Conservation (phyloP, 2,113 vertebrate species). For the Corydoras maculifer region DNA sequence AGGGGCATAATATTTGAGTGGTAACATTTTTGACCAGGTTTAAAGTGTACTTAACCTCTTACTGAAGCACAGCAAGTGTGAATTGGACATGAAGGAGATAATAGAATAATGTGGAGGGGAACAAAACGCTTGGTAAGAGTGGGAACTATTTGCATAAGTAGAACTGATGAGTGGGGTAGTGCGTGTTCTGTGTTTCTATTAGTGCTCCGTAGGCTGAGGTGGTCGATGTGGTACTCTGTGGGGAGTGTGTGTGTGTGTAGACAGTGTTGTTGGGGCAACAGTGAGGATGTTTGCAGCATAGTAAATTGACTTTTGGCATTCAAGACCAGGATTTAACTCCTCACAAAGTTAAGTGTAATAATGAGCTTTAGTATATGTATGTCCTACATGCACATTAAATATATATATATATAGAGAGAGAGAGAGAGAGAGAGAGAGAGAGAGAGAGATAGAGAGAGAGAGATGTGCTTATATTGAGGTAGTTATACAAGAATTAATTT, state of each 20-base stretch:
- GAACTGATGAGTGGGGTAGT: conserved; percentile 4
- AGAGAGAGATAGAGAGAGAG: no score
- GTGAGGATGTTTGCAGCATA: conserved; percentile 4
- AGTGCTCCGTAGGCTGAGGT: not conserved
- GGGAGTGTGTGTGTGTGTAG: not conserved
- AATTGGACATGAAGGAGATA: not conserved
- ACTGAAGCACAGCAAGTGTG: not conserved
- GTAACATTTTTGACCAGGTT: no score
- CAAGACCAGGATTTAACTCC: not conserved
- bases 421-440: no score
- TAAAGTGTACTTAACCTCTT: conserved; percentile 1
- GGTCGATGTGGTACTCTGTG: conserved; percentile 11
- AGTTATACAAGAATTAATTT: no score
- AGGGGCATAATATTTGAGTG: no score
- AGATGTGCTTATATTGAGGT: no score
- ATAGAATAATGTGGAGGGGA: conserved; percentile 1
- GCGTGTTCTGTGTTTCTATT: not conserved
- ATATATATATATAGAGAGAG: no score
- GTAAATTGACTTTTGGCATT: conserved; percentile 6
- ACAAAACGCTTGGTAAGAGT: not conserved
- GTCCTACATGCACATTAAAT: no score
- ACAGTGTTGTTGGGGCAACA: not conserved
- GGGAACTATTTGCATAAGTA: conserved; percentile 7
- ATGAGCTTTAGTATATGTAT: not conserved
- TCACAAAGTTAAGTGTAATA: not conserved